phyloP scores from a whole-genome alignment of 2,797 vertebrate species.

The Macrochelys suwanniensis region DNA sequence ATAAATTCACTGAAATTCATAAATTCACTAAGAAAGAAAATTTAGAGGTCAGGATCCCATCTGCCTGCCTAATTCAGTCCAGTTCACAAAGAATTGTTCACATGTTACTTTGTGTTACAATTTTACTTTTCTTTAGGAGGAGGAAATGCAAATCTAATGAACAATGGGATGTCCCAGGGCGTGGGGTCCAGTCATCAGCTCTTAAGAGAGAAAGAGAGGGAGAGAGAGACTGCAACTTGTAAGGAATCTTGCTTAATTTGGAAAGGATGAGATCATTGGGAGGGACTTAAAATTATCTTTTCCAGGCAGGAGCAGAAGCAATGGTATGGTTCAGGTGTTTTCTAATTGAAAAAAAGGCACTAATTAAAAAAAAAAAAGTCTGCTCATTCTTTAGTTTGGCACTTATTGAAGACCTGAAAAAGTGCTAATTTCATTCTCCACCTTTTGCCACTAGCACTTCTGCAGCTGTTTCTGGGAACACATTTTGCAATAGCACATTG shows the following conservation, averaged over 20 bases:
- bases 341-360: slow-evolving; percentile 7
- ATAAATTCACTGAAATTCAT: neutral
- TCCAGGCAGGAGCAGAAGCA: neutral
- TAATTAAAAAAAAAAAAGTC: neutral
- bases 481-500: neutral
- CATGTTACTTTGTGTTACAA: neutral
- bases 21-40: neutral
- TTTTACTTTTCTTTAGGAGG: slow-evolving; percentile 51
- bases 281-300: neutral
- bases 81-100: neutral
- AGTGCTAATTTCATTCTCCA: neutral
- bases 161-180: neutral
- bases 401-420: neutral
- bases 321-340: neutral
- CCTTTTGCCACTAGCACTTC: neutral
- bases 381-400: neutral
- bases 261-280: neutral
- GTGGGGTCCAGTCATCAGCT: neutral
- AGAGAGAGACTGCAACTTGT: neutral
- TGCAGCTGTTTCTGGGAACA: neutral
- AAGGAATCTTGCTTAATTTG: slow-evolving; percentile 4
- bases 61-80: neutral
- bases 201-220: neutral
- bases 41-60: neutral
- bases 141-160: slow-evolving; percentile 15